These are phyloP conservation scores for Collichthys lucidus DNA, from an alignment of 2,113 vertebrate genomes.

Conservation along the genomic window DNA sequence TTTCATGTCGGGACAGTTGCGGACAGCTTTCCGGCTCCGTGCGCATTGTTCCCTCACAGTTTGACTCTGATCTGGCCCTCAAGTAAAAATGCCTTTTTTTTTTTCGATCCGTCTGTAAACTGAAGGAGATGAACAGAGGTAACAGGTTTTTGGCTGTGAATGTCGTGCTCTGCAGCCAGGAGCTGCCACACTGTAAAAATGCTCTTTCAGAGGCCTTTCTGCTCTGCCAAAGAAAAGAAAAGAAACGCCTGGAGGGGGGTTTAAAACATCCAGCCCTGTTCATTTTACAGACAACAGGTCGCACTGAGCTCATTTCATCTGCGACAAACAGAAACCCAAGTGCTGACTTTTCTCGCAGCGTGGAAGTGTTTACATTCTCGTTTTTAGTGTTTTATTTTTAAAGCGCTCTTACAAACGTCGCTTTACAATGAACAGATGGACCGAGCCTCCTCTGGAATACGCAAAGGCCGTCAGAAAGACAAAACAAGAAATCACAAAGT, in stretches of 20 bases:
- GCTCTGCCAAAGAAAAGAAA: constrained; percentile 10
- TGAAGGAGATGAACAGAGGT: constrained; percentile 25
- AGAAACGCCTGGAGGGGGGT: background rate
- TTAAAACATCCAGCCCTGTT: constrained; percentile 5
- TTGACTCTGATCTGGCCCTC: background rate
- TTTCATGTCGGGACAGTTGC: background rate
- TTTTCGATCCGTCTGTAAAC: background rate
- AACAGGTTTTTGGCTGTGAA: constrained; percentile 32
- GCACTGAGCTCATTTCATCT: constrained; percentile 11
- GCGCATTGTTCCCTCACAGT: background rate
- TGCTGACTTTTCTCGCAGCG: constrained; percentile 4
- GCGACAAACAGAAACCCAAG: constrained; percentile 13
- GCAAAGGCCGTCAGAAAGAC: constrained; percentile 38
- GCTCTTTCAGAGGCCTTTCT: constrained; percentile 22
- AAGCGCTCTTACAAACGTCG: constrained; percentile 27
- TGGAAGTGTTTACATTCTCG: constrained; percentile 53
- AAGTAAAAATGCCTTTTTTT: constrained; percentile 9
- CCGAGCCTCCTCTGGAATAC: constrained; percentile 25
- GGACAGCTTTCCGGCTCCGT: background rate
- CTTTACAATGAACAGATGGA: background rate
- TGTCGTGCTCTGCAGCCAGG: constrained; percentile 18
- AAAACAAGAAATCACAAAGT: background rate
- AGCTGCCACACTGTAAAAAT: constrained; percentile 8
- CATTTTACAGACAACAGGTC: constrained; percentile 11
- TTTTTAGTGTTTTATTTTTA: constrained; percentile 23